These are phyloP conservation scores for Polyodon spathula DNA, from an alignment of 2,113 vertebrate species.

Conservation along the genomic window DNA sequence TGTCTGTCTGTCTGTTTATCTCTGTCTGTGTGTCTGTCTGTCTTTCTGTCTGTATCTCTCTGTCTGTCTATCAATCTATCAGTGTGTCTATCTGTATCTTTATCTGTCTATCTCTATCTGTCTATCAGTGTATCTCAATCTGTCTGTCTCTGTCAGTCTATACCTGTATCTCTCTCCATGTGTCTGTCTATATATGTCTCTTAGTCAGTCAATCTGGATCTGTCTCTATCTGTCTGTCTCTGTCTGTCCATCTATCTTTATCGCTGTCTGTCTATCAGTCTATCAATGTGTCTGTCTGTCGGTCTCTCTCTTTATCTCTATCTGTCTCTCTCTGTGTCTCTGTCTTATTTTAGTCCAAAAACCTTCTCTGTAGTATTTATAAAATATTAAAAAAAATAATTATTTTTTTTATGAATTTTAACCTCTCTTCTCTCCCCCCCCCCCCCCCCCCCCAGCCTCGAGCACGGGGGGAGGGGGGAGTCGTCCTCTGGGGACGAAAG, in stretches of 20 bases:
- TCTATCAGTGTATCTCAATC: too few relatives aligned
- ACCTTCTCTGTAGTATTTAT: too few relatives aligned
- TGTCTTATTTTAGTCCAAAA: too few relatives aligned
- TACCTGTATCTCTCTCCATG: background rate
- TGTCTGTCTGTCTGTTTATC: slow-evolving; percentile 1
- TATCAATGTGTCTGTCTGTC: background rate
- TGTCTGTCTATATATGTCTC: background rate
- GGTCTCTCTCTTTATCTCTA: background rate
- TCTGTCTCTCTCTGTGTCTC: background rate
- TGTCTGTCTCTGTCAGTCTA: too few relatives aligned
- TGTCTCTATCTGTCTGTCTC: background rate
- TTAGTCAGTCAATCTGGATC: background rate
- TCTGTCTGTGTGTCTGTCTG: background rate
- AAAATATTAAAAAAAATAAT: too few relatives aligned
- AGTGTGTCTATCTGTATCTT: background rate
- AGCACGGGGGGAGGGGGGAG: too few relatives aligned
- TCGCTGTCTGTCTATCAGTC: background rate
- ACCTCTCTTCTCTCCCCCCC: too few relatives aligned
- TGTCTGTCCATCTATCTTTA: background rate
- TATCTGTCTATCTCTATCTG: too few relatives aligned
- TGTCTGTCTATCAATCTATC: background rate
- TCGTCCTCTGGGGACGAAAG: too few relatives aligned
- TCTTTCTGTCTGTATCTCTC: background rate
- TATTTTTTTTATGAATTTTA: too few relatives aligned
- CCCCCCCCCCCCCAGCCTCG: too few relatives aligned